Base-by-base conservation (phyloP, 2,113 vertebrate genomes). In the Colius striatus region DNA sequence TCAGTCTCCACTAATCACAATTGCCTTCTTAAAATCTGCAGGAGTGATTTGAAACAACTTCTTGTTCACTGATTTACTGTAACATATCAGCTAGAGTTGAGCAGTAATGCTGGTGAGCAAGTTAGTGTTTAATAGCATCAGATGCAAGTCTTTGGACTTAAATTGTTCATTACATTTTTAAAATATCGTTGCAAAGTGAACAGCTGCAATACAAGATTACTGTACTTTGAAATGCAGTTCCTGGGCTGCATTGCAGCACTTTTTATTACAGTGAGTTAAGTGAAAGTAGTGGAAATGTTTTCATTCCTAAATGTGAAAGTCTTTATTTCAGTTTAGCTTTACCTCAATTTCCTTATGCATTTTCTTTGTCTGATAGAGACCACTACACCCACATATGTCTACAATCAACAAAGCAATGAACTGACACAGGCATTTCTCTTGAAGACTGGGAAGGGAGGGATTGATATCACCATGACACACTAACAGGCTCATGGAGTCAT, bases 241-340 rank as follows among this genome's bases (percentile, higher is more conserved):
- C 53, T 32, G 30, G 54, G 15, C 32, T 26, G 61, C 54, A 20
- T 53, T 53, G 38, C 17, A n/a, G 36, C 21, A 12, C 62, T 41
- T 86, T 32, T 34, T n/a, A 13, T 78, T 73, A 11, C 27, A 58
- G 23, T 0, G 1, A 76, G 16, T 75, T 43, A 62, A 79, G 51
- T 75, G 73, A 90, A 51, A 89, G 53, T 7, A 1, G 61, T 72
- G 34, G 32, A 90, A 70, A 45, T 16, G 13, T 54, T 82, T 82
- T 87, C 75, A 34, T 30, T 62, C 54, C 43, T 72, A 55, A 81
- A 66, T 70, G 29, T 65, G 72, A 73, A 96, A 85, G 75, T 63
- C 38, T 50, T 84, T 55, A 41, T 89, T 92, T 92, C 74, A 54
- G 22, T 92, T 84, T 82, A 76, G 81, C 36, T 89, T 70, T 73